Conservation (phyloP, 2,888 invertebrate species). For the Chaetoderma sp. region DNA sequence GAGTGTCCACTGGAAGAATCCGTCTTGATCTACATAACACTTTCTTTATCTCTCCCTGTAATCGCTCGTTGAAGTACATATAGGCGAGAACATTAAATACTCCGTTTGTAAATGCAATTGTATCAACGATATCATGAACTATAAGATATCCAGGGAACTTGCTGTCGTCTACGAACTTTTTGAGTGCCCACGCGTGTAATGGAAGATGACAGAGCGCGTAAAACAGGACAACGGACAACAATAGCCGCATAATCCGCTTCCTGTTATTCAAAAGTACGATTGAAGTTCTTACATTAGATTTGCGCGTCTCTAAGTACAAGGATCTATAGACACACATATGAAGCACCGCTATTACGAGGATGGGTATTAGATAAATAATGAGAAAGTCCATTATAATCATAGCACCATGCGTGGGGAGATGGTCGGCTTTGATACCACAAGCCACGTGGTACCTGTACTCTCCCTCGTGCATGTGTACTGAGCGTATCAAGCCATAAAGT, state of each 20-base stretch:
- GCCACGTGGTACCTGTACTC: background rate
- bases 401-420: background rate
- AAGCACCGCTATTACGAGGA: background rate
- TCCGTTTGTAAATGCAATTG: background rate
- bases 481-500: background rate
- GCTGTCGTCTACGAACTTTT: background rate
- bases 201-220: constrained; percentile 4
- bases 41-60: too few species aligned
- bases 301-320: too few species aligned
- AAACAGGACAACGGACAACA: background rate
- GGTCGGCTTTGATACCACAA: background rate
- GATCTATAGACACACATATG: too few species aligned
- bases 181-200: background rate
- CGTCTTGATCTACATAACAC: too few species aligned
- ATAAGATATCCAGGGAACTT: background rate
- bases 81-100: constrained; percentile 2
- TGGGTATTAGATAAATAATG: background rate
- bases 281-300: too few species aligned
- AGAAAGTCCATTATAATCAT: background rate
- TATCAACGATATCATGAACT: background rate
- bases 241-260: background rate
- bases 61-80: background rate
- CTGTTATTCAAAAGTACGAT: background rate
- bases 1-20: too few species aligned
- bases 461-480: background rate